Base-by-base conservation (phyloP, 2,113 vertebrate species). In the Syngnathus floridae region DNA sequence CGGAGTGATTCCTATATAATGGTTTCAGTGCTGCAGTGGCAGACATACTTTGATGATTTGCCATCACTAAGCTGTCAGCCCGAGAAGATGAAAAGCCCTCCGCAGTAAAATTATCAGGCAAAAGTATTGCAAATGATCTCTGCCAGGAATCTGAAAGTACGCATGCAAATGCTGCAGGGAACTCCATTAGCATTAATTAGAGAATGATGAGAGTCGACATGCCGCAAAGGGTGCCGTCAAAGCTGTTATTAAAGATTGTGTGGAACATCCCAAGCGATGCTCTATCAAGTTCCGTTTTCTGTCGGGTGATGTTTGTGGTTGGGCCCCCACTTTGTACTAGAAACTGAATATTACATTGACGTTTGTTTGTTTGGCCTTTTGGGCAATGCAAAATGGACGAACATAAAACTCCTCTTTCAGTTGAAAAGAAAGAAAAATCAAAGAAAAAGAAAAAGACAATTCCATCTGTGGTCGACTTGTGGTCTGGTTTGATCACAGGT, bases 1-100 rank as follows among this genome's bases (percentile, higher is more conserved):
- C 65, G 26, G 26, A 31, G 26, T 11, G 63, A 76, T 75, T 66
- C 41, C 55, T 65, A 77, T 75, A 43, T 19, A 54, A 8, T 13
- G 26, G 31, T 76, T 62, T 22, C 16, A 66, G 83, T 78, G 75
- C 62, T 71, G 72, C 36, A 64, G 60, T 77, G 67, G 64, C 69
- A 62, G 73, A 66, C 62, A 40, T 61, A 5, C 65, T 70, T 51
- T 65, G 70, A 72, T 75, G 60, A 78, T 71, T 80, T 54, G 69
- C 77, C 65, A 65, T 69, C 74, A 35, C 36, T 57, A n/a, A 41
- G 17, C 40, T 1, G 11, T 62, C 72, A 73, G 60, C 37, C 64
- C 22, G 8, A 65, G 56, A 69, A 62, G 46, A 65, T 62, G 38
- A 59, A 69, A 66, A 60, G 36, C 67, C 67, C 11, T 17, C 54